Conservation (phyloP, 2,113 vertebrate species). For the Triplophysa tibetana region DNA sequence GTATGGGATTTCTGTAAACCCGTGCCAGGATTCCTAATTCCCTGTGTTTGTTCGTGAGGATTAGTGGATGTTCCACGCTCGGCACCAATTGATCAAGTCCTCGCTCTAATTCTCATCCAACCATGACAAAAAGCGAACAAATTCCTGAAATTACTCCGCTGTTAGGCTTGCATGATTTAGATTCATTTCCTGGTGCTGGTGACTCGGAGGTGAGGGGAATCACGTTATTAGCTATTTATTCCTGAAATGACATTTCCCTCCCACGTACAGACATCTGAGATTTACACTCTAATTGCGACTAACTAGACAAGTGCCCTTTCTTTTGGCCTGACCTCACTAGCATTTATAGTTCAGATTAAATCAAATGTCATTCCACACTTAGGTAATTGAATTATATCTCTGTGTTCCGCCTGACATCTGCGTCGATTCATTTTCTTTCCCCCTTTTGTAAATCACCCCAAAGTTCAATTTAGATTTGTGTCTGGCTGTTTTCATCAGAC, state of each 20-base stretch:
- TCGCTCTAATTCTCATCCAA: constrained; percentile 31
- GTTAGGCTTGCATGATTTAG: constrained; percentile 40
- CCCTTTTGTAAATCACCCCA: constrained; percentile 50
- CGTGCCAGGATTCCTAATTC: constrained; percentile 22
- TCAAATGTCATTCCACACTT: constrained; percentile 65
- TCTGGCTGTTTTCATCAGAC: constrained; percentile 51
- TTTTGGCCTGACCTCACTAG: constrained; percentile 50
- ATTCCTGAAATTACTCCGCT: constrained; percentile 18
- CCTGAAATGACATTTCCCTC: constrained; percentile 49
- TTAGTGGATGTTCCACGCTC: constrained; percentile 37
- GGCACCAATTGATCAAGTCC: constrained; percentile 12
- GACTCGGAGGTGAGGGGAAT: constrained; percentile 41
- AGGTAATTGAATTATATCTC: constrained; percentile 65
- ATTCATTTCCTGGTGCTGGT: constrained; percentile 29
- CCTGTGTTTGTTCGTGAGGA: constrained; percentile 39
- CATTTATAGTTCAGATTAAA: constrained; percentile 60
- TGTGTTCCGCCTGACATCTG: constrained; percentile 61
- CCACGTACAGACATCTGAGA: constrained; percentile 45
- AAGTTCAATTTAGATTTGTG: constrained; percentile 66
- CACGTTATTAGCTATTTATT: constrained; percentile 50
- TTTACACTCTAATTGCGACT: constrained; percentile 49
- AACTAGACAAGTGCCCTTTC: constrained; percentile 53
- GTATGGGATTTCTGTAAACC: constrained; percentile 23
- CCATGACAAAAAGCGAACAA: constrained; percentile 4
- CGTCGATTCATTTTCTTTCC: constrained; percentile 63